Evolutionary conservation across 2,888 invertebrate genomes (phyloP).

Genomic region (Apamea monoglypha): DNA sequence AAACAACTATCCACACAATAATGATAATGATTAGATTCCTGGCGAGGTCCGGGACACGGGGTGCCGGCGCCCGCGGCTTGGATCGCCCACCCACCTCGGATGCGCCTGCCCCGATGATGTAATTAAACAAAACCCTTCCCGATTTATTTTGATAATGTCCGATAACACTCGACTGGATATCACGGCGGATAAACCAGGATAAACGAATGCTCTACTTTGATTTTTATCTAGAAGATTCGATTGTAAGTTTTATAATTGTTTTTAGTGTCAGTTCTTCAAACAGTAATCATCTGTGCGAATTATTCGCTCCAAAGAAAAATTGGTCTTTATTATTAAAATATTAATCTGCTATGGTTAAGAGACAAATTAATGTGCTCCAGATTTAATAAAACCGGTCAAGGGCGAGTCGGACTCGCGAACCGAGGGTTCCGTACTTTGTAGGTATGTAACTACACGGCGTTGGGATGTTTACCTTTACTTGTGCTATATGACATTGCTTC

Average conservation of each 20-base stretch:
- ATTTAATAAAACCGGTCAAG: not conserved
- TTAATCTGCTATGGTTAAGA: not conserved
- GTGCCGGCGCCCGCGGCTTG: slow-evolving; percentile 64
- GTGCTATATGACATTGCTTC: no score
- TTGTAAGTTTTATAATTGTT: not conserved
- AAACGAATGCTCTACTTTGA: slow-evolving; percentile 71
- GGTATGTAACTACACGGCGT: no score
- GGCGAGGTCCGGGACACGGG: slow-evolving; percentile 71
- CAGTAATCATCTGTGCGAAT: not conserved
- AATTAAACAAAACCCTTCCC: slow-evolving; percentile 79
- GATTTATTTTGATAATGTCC: slow-evolving; percentile 80
- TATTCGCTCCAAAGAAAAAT: not conserved
- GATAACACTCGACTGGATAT: slow-evolving; percentile 74
- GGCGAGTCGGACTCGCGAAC: no score
- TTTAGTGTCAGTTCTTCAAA: slow-evolving; percentile 20
- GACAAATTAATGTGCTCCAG: not conserved
- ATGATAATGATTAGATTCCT: slow-evolving; percentile 80
- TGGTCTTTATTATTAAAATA: not conserved
- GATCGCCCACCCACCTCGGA: slow-evolving; percentile 81
- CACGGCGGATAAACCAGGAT: slow-evolving; percentile 69
- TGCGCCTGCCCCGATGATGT: slow-evolving; percentile 75
- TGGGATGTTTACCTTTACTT: no score
- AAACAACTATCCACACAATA: slow-evolving; percentile 76
- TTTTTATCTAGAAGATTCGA: slow-evolving; percentile 31
- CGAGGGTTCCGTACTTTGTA: no score